These are phyloP conservation scores for Conus ventricosus DNA, from an alignment of 1,140 invertebrate species.

Conservation along the genomic window DNA sequence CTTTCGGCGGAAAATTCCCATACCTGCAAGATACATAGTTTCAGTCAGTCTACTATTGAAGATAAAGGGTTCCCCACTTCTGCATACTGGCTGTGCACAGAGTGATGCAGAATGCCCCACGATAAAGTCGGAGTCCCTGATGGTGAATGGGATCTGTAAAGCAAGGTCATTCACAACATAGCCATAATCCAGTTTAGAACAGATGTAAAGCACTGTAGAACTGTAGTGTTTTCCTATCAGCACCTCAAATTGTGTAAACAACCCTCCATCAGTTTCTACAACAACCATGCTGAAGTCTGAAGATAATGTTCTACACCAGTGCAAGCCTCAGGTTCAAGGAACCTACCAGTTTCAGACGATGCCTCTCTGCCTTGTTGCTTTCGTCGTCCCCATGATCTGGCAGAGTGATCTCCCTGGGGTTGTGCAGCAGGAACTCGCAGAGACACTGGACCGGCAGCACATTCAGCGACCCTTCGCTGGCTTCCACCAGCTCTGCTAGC, in stretches of 20 bases:
- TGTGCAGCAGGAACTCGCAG: conserved; percentile 94
- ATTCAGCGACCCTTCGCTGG: conserved; percentile 89
- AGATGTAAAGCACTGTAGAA: too few species aligned
- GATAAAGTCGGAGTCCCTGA: too few species aligned
- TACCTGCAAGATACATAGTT: too few species aligned
- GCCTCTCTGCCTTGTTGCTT: conserved; percentile 65
- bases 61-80: too few species aligned
- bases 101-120: too few species aligned
- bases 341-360: conserved; percentile 67
- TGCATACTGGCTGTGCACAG: too few species aligned
- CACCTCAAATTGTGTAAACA: background rate
- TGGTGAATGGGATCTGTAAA: too few species aligned
- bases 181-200: too few species aligned
- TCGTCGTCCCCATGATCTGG: conserved; percentile 59
- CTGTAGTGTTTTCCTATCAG: too few species aligned
- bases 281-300: background rate
- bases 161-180: too few species aligned
- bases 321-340: background rate
- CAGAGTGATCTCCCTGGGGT: conserved; percentile 63
- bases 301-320: background rate
- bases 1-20: too few species aligned
- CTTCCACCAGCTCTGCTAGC: conserved; percentile 95
- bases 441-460: conserved; percentile 95
- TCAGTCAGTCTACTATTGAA: too few species aligned
- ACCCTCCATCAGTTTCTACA: background rate